Base-by-base conservation (phyloP, 2,888 invertebrate species). In the Aricia artaxerxes region DNA sequence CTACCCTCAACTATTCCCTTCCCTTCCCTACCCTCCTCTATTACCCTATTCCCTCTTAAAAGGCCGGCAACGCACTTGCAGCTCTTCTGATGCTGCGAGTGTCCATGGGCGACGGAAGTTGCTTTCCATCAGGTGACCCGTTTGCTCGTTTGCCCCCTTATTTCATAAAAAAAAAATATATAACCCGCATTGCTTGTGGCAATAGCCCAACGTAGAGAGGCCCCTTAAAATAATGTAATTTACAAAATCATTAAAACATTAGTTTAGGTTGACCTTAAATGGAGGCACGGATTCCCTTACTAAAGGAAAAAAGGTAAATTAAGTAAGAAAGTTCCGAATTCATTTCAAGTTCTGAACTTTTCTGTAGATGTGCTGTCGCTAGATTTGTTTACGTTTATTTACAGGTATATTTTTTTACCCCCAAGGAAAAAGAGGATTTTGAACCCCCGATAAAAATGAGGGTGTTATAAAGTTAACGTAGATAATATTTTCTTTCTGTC, bases 331-430 rank as follows among this genome's bases (percentile, higher is more conserved):
- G n/a, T 73, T 44, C n/a, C 44, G 35, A 69, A 69, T 69, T 44
- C 44, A 73, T 73, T 73, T n/a, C 44, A 73, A 73, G 73, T 73
- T 73, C 69, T 35, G 16, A 38, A 38, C 69, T 69, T 69, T 69
- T 69, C 31, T 35, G 69, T 13, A 2, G 69, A 69, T 69, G 1
- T 69, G 35, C 5, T 1, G 35, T 38, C 13, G 35, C 69, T 69
- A 13, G 69, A 69, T 35, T 31, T 64, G 64, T 24, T 31, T 31
- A 31, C 11, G 7, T 31, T 7, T 31, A 49, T 2, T 49, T 2
- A 49, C 49, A 49, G 11, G 9, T 7, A 49, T 49, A 49, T 57
- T 57, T 16, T 57, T 3, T 44, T 3, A 44, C 44, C 5, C 7
- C 44, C 9, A 1, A 0, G 57, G 16, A 16, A 4, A 57, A 57